A percentile compares a stretch with the other conserved stretches of the same genome.
phyloP scores from a whole-genome alignment of 2,113 vertebrate species.

The Ovis canadensis region DNA sequence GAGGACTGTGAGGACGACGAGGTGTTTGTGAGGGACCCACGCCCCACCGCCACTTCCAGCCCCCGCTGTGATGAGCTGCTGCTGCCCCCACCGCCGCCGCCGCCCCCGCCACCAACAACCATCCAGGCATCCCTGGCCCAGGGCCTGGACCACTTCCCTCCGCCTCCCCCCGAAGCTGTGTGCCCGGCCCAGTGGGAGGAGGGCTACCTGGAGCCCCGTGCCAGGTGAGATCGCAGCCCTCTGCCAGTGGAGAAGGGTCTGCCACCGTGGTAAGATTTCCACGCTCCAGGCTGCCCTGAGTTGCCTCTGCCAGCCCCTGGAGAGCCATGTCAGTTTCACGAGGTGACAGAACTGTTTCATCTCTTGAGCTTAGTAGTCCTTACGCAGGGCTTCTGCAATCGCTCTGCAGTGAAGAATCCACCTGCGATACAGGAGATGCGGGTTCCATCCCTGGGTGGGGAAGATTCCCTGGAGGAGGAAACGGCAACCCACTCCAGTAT shows the following conservation, averaged over 20 bases:
- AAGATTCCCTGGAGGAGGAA: neutral
- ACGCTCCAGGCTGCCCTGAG: neutral
- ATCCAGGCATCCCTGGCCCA: slow-evolving; percentile 56
- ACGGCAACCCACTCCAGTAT: neutral
- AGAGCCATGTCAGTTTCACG: neutral
- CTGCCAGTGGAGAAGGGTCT: no score
- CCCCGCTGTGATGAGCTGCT: neutral
- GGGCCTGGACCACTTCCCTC: slow-evolving; percentile 75
- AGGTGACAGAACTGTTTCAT: no score
- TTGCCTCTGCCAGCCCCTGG: neutral
- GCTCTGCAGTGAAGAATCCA: neutral
- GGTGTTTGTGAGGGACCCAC: slow-evolving; percentile 83
- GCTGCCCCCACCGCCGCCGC: neutral
- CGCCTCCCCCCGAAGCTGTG: neutral
- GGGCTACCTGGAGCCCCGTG: neutral
- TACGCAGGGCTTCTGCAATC: accelerated
- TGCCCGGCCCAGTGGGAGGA: slow-evolving; percentile 36
- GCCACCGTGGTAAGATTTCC: neutral
- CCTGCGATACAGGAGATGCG: neutral
- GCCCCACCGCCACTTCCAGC: neutral
- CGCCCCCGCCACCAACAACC: slow-evolving; percentile 18
- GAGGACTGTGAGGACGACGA: slow-evolving; percentile 86
- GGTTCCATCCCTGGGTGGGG: neutral
- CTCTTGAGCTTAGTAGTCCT: neutral
- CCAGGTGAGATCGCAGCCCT: slow-evolving; percentile 70